These are phyloP conservation scores for Ochotona curzoniae DNA, from an alignment of 2,113 vertebrate genomes.

Conservation along the genomic window DNA sequence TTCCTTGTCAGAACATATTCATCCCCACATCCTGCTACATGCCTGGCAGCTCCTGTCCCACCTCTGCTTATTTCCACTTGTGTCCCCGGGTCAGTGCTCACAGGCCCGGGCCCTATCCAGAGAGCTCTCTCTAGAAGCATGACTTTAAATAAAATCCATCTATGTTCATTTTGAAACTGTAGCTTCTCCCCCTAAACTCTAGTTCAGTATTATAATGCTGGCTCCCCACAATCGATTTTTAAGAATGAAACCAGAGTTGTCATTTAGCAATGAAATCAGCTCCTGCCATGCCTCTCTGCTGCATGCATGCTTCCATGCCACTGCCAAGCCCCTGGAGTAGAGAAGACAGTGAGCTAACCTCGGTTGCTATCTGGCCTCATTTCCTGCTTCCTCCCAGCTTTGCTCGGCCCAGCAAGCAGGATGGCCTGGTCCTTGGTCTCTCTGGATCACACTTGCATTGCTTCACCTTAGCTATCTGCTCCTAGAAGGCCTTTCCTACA, in stretches of 20 bases:
- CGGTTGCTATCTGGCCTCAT: not conserved
- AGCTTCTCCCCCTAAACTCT: not conserved
- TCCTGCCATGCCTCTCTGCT: not conserved
- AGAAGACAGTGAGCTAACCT: no score
- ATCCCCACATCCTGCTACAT: slow-evolving; percentile 1
- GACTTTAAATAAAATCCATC: not conserved
- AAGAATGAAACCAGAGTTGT: not conserved
- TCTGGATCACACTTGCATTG: not conserved
- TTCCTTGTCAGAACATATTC: not conserved
- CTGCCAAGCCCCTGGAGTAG: not conserved
- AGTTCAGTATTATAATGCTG: no score
- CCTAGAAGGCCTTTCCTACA: not conserved
- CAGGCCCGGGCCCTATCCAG: not conserved
- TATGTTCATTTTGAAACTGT: not conserved
- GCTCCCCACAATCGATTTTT: not conserved
- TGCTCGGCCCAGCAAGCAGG: not conserved
- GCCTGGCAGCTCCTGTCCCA: not conserved
- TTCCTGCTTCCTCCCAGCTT: not conserved
- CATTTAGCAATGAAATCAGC: not conserved
- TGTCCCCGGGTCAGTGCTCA: not conserved
- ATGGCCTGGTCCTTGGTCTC: not conserved
- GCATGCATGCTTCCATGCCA: not conserved
- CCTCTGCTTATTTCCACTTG: not conserved
- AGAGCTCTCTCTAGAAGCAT: not conserved
- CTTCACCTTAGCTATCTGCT: not conserved